phyloP scores from a whole-genome alignment of 1,140 invertebrate genomes.

The Lasioglossum albipes region DNA sequence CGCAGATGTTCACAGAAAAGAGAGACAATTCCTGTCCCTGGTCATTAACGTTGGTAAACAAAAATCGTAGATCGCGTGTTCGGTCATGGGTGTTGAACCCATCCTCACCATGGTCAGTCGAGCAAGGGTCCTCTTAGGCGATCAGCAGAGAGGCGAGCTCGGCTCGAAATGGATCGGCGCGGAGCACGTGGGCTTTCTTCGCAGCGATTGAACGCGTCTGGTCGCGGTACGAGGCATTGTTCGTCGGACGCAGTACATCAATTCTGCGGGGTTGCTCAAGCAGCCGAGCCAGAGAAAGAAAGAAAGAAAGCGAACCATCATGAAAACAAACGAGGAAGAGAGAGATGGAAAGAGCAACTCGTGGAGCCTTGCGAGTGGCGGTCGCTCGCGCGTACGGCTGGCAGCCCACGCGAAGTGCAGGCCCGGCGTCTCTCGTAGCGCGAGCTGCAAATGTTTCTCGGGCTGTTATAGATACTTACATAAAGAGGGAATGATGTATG shows the following conservation, averaged over 20 bases:
- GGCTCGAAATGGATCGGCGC: not conserved
- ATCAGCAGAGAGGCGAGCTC: too few species aligned
- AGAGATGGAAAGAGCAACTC: not conserved
- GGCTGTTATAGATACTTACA: constrained; percentile 77
- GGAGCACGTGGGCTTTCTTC: constrained; percentile 30
- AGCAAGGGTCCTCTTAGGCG: too few species aligned
- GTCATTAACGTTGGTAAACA: too few species aligned
- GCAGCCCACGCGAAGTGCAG: constrained; percentile 64
- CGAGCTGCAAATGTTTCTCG: constrained; percentile 77
- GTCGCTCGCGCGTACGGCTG: constrained; percentile 52
- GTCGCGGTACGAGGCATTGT: constrained; percentile 69
- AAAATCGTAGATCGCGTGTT: too few species aligned
- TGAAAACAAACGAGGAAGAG: not conserved
- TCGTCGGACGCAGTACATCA: constrained; percentile 73
- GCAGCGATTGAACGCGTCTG: constrained; percentile 29
- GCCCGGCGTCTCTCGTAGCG: constrained; percentile 44
- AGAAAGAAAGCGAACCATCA: too few species aligned
- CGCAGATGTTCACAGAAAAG: too few species aligned
- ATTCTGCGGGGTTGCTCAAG: constrained; percentile 62
- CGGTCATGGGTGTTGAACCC: too few species aligned
- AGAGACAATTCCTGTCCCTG: too few species aligned
- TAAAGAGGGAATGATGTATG: constrained; percentile 78
- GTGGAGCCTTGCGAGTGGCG: not conserved
- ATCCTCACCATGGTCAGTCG: too few species aligned
- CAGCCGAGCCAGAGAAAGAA: not conserved